Evolutionary conservation across 2,888 invertebrate genomes (phyloP).

Genomic region (Byasa hedistus): DNA sequence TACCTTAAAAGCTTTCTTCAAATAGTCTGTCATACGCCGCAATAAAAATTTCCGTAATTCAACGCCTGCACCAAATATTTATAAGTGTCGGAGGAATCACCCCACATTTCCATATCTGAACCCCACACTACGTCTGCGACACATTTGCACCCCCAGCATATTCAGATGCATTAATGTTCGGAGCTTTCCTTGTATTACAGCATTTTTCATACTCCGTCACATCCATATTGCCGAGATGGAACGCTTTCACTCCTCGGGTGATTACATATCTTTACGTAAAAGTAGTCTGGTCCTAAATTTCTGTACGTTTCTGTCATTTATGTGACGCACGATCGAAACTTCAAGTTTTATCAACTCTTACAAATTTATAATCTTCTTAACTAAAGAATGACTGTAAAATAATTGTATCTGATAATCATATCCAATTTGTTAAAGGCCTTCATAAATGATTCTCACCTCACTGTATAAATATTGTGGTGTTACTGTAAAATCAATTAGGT

Average conservation of each 20-base stretch:
- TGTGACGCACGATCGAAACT: not conserved
- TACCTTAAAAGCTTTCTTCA: constrained; percentile 3
- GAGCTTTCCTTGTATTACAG: constrained; percentile 50
- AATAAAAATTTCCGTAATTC: constrained; percentile 27
- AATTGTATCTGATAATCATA: too few relatives aligned
- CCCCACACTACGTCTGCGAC: constrained; percentile 42
- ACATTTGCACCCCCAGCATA: constrained; percentile 69
- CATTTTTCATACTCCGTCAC: constrained; percentile 68
- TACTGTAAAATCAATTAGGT: too few relatives aligned
- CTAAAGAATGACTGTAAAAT: too few relatives aligned
- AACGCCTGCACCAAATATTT: constrained; percentile 42
- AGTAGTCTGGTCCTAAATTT: constrained; percentile 6
- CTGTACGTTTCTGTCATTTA: constrained; percentile 1
- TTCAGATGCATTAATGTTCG: constrained; percentile 67
- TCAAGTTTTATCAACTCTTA: not conserved
- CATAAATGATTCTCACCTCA: too few relatives aligned
- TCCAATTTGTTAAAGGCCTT: too few relatives aligned
- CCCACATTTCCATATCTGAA: constrained; percentile 55
- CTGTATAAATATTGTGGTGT: too few relatives aligned
- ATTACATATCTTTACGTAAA: constrained; percentile 17
- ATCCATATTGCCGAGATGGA: constrained; percentile 45
- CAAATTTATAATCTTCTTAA: too few relatives aligned
- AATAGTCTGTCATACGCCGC: constrained; percentile 4
- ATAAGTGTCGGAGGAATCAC: constrained; percentile 49
- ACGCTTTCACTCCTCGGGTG: constrained; percentile 29